These are phyloP conservation scores for Spizella passerina DNA, from an alignment of 2,797 vertebrate species.

Conservation along the genomic window DNA sequence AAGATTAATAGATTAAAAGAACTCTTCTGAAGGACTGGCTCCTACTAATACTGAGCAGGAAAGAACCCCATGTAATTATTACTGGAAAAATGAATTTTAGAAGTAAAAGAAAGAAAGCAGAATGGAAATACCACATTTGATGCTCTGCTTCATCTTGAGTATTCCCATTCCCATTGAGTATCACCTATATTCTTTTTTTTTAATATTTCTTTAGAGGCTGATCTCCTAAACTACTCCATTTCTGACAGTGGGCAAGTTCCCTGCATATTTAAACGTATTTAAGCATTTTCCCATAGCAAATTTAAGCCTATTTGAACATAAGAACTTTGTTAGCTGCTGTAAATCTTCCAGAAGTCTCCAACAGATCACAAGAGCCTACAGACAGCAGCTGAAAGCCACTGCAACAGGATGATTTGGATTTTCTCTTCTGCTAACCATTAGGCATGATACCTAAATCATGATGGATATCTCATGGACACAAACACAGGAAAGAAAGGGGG, in stretches of 20 bases:
- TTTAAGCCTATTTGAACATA: background rate
- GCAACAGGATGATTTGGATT: background rate
- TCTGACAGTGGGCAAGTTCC: background rate
- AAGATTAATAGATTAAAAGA: background rate
- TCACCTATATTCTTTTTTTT: background rate
- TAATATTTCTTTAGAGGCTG: background rate
- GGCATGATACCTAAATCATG: background rate
- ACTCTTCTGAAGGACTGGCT: background rate
- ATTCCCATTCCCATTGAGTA: background rate
- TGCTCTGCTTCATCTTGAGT: background rate
- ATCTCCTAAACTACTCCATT: background rate
- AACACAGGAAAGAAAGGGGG: background rate
- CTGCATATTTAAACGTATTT: background rate
- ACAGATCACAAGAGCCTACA: background rate
- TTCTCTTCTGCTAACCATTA: background rate
- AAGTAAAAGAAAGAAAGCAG: background rate
- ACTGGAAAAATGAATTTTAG: background rate
- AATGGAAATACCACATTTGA: background rate
- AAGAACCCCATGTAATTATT: accelerated
- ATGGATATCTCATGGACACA: background rate
- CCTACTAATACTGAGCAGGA: background rate
- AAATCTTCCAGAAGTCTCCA: background rate
- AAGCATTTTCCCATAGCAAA: background rate
- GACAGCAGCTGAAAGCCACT: background rate
- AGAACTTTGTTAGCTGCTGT: background rate